Percentiles rank a stretch among this genome's conserved stretches.
Conservation (phyloP, 2,797 vertebrate genomes). For the Smutsia temminckii region DNA sequence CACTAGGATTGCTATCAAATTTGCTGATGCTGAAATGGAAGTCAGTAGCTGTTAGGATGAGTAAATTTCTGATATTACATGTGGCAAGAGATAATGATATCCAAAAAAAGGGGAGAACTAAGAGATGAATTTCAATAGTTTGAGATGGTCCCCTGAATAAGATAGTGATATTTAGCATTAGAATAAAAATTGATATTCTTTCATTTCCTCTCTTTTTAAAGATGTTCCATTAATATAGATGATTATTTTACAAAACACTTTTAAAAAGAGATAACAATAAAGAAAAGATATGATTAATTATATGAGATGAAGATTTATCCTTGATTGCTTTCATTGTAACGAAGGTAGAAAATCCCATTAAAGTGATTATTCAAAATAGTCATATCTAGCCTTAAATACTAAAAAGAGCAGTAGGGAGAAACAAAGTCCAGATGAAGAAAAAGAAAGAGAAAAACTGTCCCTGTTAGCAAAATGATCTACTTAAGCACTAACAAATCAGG, state of each 20-base stretch:
- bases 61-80: not conserved
- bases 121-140: conserved; percentile 50
- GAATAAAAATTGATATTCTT: conserved; percentile 54
- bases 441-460: not conserved
- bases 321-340: conserved; percentile 59
- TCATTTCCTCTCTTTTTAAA: conserved; percentile 48
- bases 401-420: not conserved
- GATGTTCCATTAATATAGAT: conserved; percentile 41
- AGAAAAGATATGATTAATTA: conserved; percentile 52
- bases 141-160: not conserved
- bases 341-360: conserved; percentile 33
- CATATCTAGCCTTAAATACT: not conserved
- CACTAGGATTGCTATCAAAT: conserved; percentile 7
- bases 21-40: conserved; percentile 47
- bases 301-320: not conserved
- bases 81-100: not conserved
- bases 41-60: not conserved
- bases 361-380: conserved; percentile 28
- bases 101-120: not conserved
- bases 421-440: not conserved
- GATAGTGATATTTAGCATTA: not conserved
- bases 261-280: conserved; percentile 49
- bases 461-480: not conserved
- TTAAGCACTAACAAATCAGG: not conserved
- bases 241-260: conserved; percentile 50